A percentile compares a stretch with the other conserved stretches of the same genome.
These are phyloP conservation scores for Ametastegia equiseti DNA, from an alignment of 2,888 invertebrate species.

Conservation along the genomic window DNA sequence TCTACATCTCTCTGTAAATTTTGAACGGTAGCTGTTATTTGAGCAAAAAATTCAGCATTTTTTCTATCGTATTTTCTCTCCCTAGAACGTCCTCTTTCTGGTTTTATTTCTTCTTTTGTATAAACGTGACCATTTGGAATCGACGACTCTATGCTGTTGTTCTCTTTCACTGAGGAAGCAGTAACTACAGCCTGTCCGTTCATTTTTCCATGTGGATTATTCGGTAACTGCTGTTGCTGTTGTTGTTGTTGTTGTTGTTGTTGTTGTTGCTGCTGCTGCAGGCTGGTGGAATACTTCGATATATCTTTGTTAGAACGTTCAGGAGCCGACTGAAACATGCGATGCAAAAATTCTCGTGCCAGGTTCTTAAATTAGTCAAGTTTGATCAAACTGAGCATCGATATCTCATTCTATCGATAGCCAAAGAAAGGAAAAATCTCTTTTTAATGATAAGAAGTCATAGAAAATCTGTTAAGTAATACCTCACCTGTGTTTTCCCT, in stretches of 20 bases:
- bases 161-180: conserved; percentile 54
- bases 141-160: conserved; percentile 61
- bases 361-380: conserved; percentile 35
- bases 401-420: neutral
- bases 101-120: conserved; percentile 51
- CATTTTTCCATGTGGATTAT: conserved; percentile 59
- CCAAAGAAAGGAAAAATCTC: too few species aligned
- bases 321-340: conserved; percentile 65
- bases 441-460: too few species aligned
- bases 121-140: conserved; percentile 62
- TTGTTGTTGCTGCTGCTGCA: conserved; percentile 58
- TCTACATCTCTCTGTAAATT: conserved; percentile 77
- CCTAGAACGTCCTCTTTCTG: conserved; percentile 64
- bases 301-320: conserved; percentile 65
- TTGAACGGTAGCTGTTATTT: conserved; percentile 76
- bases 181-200: conserved; percentile 46
- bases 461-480: neutral
- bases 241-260: conserved; percentile 29
- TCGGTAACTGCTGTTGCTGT: conserved; percentile 57
- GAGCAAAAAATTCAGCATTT: conserved; percentile 75
- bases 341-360: conserved; percentile 25
- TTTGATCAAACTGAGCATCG: neutral
- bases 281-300: conserved; percentile 60
- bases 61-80: conserved; percentile 65
- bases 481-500: neutral